Evolutionary conservation across 2,797 vertebrate genomes (phyloP).

Genomic region (Hirundo rustica): DNA sequence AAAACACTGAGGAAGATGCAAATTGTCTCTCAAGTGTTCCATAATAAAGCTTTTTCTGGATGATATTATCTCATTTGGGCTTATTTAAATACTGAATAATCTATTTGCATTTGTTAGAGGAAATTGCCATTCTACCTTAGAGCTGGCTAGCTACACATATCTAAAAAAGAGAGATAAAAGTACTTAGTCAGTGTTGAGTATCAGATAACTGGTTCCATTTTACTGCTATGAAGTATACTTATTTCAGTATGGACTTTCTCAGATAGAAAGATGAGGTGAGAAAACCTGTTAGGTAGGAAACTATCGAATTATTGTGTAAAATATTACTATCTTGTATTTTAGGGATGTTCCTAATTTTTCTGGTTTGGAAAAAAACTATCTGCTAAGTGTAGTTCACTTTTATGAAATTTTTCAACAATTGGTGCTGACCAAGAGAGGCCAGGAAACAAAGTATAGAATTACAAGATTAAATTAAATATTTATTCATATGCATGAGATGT

Average conservation of each 20-base stretch:
- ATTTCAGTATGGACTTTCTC: not conserved
- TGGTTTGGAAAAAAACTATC: not conserved
- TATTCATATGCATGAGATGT: not conserved
- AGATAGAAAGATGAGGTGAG: not conserved
- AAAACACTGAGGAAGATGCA: not conserved
- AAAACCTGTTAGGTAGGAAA: not conserved
- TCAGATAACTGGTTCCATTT: not conserved
- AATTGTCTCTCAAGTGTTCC: not conserved
- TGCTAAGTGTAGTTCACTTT: not conserved
- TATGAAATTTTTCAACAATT: not conserved
- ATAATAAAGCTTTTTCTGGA: not conserved
- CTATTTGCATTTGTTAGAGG: not conserved
- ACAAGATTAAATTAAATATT: not conserved
- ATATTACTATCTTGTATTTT: not conserved
- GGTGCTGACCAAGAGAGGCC: not conserved
- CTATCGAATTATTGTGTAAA: not conserved
- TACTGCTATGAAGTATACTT: not conserved
- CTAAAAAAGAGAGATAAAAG: not conserved
- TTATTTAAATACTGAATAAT: not conserved
- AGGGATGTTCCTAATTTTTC: not conserved
- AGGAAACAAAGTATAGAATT: not conserved
- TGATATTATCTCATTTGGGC: not conserved
- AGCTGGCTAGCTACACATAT: not conserved
- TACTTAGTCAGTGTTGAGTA: not conserved
- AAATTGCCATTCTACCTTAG: not conserved